phyloP scores from a whole-genome alignment of 2,113 vertebrate species.

The Phrynosoma platyrhinos region DNA sequence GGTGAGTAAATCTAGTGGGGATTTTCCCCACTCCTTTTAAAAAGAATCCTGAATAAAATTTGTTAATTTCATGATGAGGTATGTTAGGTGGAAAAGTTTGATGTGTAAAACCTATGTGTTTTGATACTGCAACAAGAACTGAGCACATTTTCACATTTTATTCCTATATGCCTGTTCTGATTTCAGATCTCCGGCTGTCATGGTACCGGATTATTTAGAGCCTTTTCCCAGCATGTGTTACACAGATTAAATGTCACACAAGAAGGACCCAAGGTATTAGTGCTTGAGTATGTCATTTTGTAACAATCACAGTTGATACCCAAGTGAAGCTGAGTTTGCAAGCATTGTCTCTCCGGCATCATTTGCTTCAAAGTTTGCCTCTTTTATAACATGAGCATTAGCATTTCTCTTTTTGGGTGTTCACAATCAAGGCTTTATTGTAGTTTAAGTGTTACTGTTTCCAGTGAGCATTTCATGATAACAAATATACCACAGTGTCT shows the following conservation, averaged over 20 bases:
- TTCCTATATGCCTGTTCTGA: conserved; percentile 2
- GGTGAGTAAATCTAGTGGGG: conserved; percentile 77
- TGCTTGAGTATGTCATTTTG: conserved; percentile 3
- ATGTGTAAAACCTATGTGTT: neutral
- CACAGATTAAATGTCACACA: conserved; percentile 89
- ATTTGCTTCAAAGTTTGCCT: neutral
- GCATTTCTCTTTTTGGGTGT: neutral
- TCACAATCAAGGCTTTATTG: neutral
- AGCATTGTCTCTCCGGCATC: neutral
- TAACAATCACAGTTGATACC: neutral
- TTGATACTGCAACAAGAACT: neutral
- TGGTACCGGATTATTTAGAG: conserved; percentile 89
- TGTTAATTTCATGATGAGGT: neutral
- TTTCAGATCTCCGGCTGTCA: conserved; percentile 93
- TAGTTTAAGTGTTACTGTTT: neutral
- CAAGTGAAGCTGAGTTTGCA: conserved; percentile 4
- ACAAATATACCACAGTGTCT: neutral
- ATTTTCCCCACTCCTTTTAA: neutral
- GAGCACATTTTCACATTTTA: conserved; percentile 8
- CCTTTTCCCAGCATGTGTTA: conserved; percentile 95
- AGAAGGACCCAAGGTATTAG: conserved; percentile 85
- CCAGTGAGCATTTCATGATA: neutral
- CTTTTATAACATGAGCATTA: neutral
- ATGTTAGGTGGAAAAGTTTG: neutral
- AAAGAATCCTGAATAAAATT: neutral